A percentile compares a stretch with the other conserved stretches of the same genome.
phyloP scores from a whole-genome alignment of 2,888 invertebrate genomes.

The Argynnis bischoffii region DNA sequence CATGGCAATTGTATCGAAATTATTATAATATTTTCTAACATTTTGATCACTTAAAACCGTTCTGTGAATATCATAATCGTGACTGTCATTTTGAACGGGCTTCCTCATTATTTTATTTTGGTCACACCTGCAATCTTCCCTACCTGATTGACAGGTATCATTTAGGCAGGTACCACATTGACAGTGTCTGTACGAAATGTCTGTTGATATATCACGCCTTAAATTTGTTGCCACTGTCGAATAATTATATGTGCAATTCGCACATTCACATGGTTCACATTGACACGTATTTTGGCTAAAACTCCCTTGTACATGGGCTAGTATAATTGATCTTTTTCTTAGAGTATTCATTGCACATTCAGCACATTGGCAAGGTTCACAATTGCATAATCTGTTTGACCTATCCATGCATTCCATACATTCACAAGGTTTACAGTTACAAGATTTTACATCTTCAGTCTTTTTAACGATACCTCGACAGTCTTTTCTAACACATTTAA shows the following conservation, averaged over 20 bases:
- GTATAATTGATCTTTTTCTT: conserved; percentile 40
- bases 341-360: conserved; percentile 46
- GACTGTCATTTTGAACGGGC: conserved; percentile 49
- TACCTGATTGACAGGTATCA: conserved; percentile 50
- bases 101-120: conserved; percentile 52
- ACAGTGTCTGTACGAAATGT: conserved; percentile 50
- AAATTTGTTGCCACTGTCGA: conserved; percentile 43
- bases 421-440: conserved; percentile 52
- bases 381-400: conserved; percentile 46
- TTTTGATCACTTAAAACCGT: conserved; percentile 38
- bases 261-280: conserved; percentile 61
- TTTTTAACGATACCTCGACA: conserved; percentile 43
- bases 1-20: conserved; percentile 49
- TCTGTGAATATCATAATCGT: conserved; percentile 56
- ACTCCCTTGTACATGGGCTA: conserved; percentile 49
- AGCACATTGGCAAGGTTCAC: conserved; percentile 53
- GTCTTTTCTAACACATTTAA: conserved; percentile 44
- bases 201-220: conserved; percentile 54
- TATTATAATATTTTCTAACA: conserved; percentile 16
- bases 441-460: conserved; percentile 33
- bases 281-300: conserved; percentile 46
- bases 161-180: conserved; percentile 53
- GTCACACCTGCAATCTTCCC: conserved; percentile 54
- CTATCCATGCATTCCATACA: conserved; percentile 44
- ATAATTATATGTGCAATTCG: conserved; percentile 49